phyloP scores from a whole-genome alignment of 2,888 invertebrate species.

The Drosophila quinaria region DNA sequence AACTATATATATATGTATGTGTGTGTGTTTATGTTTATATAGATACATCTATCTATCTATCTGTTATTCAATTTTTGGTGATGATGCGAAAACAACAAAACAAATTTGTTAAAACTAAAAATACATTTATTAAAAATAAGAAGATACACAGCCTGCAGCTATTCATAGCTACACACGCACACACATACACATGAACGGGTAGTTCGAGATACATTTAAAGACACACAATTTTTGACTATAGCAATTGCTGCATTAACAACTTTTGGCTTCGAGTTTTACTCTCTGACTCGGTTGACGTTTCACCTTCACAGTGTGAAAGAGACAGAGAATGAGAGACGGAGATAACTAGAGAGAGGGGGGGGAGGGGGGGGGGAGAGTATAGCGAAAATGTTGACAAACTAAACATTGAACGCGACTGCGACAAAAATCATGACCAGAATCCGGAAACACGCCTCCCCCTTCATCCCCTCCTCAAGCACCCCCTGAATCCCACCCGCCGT shows the following conservation, averaged over 20 bases:
- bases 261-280: constrained; percentile 44
- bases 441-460: background rate
- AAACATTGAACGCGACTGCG: constrained; percentile 31
- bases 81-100: constrained; percentile 63
- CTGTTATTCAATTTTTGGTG: constrained; percentile 53
- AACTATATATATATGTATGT: background rate
- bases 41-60: constrained; percentile 24
- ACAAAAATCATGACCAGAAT: constrained; percentile 32
- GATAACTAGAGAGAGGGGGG: background rate
- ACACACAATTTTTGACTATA: constrained; percentile 35
- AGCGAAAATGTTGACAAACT: constrained; percentile 58
- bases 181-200: constrained; percentile 1
- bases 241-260: constrained; percentile 62
- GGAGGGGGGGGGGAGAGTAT: constrained; percentile 5
- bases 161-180: constrained; percentile 34
- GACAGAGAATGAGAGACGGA: background rate
- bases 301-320: constrained; percentile 42
- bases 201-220: constrained; percentile 37
- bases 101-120: constrained; percentile 66
- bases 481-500: background rate
- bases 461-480: background rate
- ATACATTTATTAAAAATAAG: constrained; percentile 59
- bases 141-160: constrained; percentile 45
- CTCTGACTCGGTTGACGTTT: constrained; percentile 23
- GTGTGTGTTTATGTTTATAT: constrained; percentile 17